Conservation (phyloP, 53 echinoderm and acorn worm species). For the Echinarachnius parma region DNA sequence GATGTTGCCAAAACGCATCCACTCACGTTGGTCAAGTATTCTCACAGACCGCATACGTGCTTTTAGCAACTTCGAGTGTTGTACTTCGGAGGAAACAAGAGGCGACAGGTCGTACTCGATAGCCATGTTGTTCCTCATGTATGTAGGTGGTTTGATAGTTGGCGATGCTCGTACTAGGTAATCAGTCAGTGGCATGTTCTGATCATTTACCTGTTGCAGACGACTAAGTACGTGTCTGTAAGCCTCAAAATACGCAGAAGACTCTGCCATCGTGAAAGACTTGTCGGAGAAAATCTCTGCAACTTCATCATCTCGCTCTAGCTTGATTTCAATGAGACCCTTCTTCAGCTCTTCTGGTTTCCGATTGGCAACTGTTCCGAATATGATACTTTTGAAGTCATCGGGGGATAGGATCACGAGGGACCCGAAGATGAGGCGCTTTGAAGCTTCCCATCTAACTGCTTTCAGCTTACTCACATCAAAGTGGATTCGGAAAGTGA, state of each 20-base stretch:
- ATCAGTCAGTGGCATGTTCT: constrained; percentile 56
- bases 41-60: background rate
- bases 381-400: constrained; percentile 70
- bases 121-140: constrained; percentile 31
- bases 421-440: constrained; percentile 77
- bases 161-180: constrained; percentile 61
- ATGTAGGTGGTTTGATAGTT: constrained; percentile 43
- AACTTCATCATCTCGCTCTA: constrained; percentile 52
- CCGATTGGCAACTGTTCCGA: constrained; percentile 87
- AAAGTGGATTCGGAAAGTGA: constrained; percentile 71
- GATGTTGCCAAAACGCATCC: constrained; percentile 19
- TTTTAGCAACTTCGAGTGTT: background rate
- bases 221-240: constrained; percentile 77
- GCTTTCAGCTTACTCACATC: constrained; percentile 53
- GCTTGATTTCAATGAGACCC: constrained; percentile 80
- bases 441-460: constrained; percentile 76
- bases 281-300: constrained; percentile 43
- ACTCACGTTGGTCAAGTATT: constrained; percentile 20
- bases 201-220: constrained; percentile 53
- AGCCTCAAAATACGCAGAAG: constrained; percentile 87
- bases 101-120: constrained; percentile 54
- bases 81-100: constrained; percentile 22
- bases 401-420: constrained; percentile 83
- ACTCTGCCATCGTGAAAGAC: constrained; percentile 80
- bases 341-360: constrained; percentile 67